Evolutionary conservation across 2,888 invertebrate genomes (phyloP).

Genomic region (Antheraea assamensis): DNA sequence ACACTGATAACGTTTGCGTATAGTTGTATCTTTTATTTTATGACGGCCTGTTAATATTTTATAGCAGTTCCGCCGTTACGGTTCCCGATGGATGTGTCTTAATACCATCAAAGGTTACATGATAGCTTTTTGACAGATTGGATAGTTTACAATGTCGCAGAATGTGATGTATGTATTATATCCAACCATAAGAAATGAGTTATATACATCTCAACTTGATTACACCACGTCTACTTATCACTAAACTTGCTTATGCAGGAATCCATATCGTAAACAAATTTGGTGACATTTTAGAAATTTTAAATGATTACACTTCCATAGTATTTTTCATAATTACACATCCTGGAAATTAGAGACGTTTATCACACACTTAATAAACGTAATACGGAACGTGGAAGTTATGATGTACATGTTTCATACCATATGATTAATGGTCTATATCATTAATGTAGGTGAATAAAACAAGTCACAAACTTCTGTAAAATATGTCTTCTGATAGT

Average conservation of each 20-base stretch:
- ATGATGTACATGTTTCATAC: no score
- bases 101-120: not conserved
- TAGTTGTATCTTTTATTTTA: constrained; percentile 29
- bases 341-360: no score
- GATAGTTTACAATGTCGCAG: constrained; percentile 1
- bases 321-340: no score
- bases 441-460: no score
- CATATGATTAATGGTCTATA: no score
- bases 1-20: constrained; percentile 36
- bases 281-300: not conserved
- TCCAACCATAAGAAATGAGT: not conserved
- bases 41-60: constrained; percentile 40
- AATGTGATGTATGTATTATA: not conserved
- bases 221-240: not conserved
- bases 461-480: no score
- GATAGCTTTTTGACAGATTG: constrained; percentile 13
- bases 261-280: not conserved
- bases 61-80: constrained; percentile 28
- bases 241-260: not conserved
- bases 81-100: constrained; percentile 20
- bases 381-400: no score
- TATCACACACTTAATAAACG: no score
- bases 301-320: no score
- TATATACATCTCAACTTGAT: not conserved
- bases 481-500: no score